A percentile compares a stretch with the other conserved stretches of the same genome.
These are phyloP conservation scores for Nyctalus aviator DNA, from an alignment of 2,797 vertebrate species.

Conservation along the genomic window DNA sequence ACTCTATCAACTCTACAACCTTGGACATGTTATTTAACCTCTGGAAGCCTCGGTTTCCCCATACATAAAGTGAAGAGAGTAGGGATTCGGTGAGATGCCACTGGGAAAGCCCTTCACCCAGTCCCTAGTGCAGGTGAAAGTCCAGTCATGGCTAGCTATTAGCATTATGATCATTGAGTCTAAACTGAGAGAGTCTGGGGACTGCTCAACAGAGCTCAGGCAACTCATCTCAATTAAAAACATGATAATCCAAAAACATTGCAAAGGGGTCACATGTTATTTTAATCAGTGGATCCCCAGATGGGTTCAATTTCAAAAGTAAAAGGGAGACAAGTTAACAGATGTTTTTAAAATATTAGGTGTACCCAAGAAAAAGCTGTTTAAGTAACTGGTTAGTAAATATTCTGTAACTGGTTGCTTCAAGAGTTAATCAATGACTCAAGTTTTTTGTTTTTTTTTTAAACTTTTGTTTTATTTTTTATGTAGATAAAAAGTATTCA, in stretches of 20 bases:
- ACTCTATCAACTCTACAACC: neutral
- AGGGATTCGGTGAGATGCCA: neutral
- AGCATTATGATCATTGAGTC: neutral
- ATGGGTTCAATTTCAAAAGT: slow-evolving; percentile 63
- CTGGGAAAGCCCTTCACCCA: neutral
- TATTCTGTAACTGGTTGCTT: neutral
- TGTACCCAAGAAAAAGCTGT: neutral
- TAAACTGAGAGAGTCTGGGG: neutral
- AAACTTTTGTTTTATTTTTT: slow-evolving; percentile 49
- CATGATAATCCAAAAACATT: slow-evolving; percentile 17
- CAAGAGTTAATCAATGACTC: slow-evolving; percentile 11
- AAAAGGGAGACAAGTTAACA: slow-evolving; percentile 36
- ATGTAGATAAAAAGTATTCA: slow-evolving; percentile 8
- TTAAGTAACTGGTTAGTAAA: slow-evolving; percentile 13
- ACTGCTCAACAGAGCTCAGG: slow-evolving; percentile 21
- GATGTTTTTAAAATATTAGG: slow-evolving; percentile 55
- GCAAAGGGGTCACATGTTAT: slow-evolving; percentile 52
- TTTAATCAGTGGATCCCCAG: slow-evolving; percentile 63
- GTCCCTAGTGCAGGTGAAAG: neutral
- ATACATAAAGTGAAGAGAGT: neutral
- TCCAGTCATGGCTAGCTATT: neutral
- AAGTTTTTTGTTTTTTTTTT: slow-evolving; percentile 42
- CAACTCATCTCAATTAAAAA: slow-evolving; percentile 72
- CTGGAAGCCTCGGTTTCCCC: slow-evolving; percentile 36
- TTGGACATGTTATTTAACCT: neutral